Evolutionary conservation across 2,888 invertebrate species (phyloP), one percentile per base, ranked within the genome.

Genomic region (Macaria notata): DNA sequence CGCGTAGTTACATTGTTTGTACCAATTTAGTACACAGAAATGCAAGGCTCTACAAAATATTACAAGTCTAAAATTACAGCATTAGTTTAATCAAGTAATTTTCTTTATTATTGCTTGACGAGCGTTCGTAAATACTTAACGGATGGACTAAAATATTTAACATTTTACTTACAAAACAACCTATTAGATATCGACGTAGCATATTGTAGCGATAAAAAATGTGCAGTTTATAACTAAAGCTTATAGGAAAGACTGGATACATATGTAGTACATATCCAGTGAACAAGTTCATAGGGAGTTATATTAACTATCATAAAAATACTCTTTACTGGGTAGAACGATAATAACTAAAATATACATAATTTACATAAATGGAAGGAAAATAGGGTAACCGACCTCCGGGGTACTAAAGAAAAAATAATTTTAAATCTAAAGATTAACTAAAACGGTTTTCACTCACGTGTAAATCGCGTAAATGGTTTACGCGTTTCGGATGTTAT

Each of bases 321-420:
- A 36, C 46, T 50, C 29, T 50, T 31, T 43, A 47, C 47, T 33
- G 39, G 48, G 52, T 45, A 48, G 52, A 39, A 52, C n/a, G n/a
- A 33, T 33, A 29, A n/a, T 30, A 30, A 45, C 36, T 42, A 42
- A 39, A 41, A 50, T 33, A 57, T 36, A 53, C 53, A 53, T 49
- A 53, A 57, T 50, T 58, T 57, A 53, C 29, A 49, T 33, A 48
- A 19, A 31, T 33, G 43, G 31, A n/a, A 38, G 45, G 54, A 36
- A 49, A 54, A 49, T 54, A 43, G 61, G 50, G 55, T 54, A 61
- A 57, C 50, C 50, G 45, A 54, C 57, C 52, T 54, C 48, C 55
- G 51, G 56, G 54, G 59, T 46, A 39, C 43, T 59, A 54, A 54
- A 55, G 33, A 45, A 49, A 57, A 30, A 54, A 56, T n/a, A n/a